Base-by-base conservation (phyloP, 2,797 vertebrate species). In the Schizopygopsis pylzovi region DNA sequence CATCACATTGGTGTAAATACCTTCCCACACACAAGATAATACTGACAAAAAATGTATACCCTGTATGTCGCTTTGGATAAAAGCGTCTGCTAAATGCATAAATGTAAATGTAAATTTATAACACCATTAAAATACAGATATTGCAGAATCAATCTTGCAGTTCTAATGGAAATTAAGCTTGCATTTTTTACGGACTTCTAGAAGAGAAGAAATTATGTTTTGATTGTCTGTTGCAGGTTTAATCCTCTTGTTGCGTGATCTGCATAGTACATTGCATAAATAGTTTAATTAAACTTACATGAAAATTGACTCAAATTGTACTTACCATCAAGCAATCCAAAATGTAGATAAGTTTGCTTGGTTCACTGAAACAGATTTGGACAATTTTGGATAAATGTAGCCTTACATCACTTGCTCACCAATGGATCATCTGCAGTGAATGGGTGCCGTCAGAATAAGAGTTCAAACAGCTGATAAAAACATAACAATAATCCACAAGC, bases 1-100 rank as follows among this genome's bases (percentile, higher is more conserved):
- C 72, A 77, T 73, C 33, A 67, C 15, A 84, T 11, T n/a, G 52
- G 25, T 39, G 72, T 54, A 67, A 83, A 83, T 67, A 83, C 59
- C 73, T 47, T 39, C 71, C 56, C 71, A 83, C 81, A 6, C 70
- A 37, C 6, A 6, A 33, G 59, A 80, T 22, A 20, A 28, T 28
- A 28, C 28, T 28, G 28, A 28, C 28, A 28, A 28, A 28, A 28
- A 28, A 28, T 28, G 28, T 28, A 28, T 28, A 28, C 28, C 28
- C 28, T 28, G 28, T 28, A 28, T 28, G 28, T 28, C 28, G 28
- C 28, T 28, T 28, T 28, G 28, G 28, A 28, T 28, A 28, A 28
- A 28, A 28, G 28, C 28, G 28, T 28, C 28, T 28, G 28, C 28
- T 28, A 28, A 28, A 28, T 28, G 28, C 28, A 28, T 28, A 28